Evolutionary conservation across 2,797 vertebrate genomes (phyloP).

Genomic region (Benthosema pterotum): DNA sequence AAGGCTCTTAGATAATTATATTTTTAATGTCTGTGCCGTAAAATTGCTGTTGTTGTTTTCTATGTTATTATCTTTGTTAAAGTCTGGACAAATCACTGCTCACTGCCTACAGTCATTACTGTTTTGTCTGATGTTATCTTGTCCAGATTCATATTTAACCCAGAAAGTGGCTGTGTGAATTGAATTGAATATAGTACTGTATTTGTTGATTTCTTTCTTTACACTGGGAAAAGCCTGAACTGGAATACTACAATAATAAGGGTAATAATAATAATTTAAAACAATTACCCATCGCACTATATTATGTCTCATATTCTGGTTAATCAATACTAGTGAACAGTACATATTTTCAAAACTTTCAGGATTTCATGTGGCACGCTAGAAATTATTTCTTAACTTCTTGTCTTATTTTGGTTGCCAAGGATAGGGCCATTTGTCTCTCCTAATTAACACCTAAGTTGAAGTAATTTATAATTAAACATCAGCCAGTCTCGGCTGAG

Average conservation of each 20-base stretch:
- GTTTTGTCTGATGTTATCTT: constrained; percentile 26
- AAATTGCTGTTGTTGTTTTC: background rate
- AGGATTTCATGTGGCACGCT: constrained; percentile 25
- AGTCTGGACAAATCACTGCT: constrained; percentile 2
- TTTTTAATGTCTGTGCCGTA: constrained; percentile 19
- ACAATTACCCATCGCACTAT: background rate
- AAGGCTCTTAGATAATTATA: constrained; percentile 21
- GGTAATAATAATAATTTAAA: no score
- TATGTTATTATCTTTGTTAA: constrained; percentile 1
- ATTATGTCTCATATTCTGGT: no score
- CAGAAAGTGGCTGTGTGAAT: constrained; percentile 20
- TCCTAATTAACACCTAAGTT: constrained; percentile 36
- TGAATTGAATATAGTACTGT: no score
- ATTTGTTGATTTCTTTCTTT: background rate
- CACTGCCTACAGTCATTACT: no score
- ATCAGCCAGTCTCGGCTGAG: constrained; percentile 48
- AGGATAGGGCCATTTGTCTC: constrained; percentile 34
- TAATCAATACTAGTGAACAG: no score
- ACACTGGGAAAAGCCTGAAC: background rate
- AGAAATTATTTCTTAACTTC: constrained; percentile 16
- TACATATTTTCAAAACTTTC: constrained; percentile 6
- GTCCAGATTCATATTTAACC: constrained; percentile 34
- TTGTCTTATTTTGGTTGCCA: constrained; percentile 21
- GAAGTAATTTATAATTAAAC: constrained; percentile 32
- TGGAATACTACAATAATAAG: background rate